phyloP scores from a whole-genome alignment of 1,140 invertebrate genomes.

The fruit fly (Drosophila melanogaster) region DNA sequence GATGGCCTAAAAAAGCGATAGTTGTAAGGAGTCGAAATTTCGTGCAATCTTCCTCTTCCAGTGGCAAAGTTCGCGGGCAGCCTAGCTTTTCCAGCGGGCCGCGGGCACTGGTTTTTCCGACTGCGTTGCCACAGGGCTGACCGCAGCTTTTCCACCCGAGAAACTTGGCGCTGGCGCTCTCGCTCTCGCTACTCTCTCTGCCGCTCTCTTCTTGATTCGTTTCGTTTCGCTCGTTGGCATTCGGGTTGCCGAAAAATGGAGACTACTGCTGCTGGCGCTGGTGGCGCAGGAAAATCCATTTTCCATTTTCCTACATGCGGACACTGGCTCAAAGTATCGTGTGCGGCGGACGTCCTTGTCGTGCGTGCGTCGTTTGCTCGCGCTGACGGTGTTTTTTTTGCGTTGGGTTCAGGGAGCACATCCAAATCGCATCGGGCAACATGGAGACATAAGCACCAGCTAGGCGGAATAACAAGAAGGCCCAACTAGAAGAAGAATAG shows the following conservation, averaged over 20 bases:
- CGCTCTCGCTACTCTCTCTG: not conserved
- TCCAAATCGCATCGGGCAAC: conserved; percentile 7
- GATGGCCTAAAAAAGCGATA: not conserved
- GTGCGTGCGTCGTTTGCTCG: conserved; percentile 63
- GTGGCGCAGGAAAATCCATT: conserved; percentile 61
- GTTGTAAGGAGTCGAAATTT: not conserved
- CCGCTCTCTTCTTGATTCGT: not conserved
- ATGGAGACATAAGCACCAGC: conserved; percentile 28
- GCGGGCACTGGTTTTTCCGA: conserved; percentile 3
- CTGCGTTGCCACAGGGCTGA: conserved; percentile 1
- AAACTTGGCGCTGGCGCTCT: conserved; percentile 9
- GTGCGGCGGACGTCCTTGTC: conserved; percentile 75
- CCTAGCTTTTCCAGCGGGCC: not conserved
- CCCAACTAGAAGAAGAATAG: conserved; percentile 4
- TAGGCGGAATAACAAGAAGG: conserved; percentile 23
- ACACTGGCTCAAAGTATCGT: conserved; percentile 69
- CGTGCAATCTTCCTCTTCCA: conserved; percentile 4
- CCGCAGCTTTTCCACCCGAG: conserved; percentile 7
- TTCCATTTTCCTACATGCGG: conserved; percentile 65
- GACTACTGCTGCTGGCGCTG: conserved; percentile 6
- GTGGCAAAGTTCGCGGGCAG: not conserved
- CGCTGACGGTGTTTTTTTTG: conserved; percentile 43
- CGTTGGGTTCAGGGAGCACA: conserved; percentile 28
- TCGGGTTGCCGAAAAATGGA: conserved; percentile 1
- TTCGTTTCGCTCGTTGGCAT: not conserved